phyloP scores from a whole-genome alignment of 2,888 invertebrate genomes.

The Pardosa pseudoannulata region DNA sequence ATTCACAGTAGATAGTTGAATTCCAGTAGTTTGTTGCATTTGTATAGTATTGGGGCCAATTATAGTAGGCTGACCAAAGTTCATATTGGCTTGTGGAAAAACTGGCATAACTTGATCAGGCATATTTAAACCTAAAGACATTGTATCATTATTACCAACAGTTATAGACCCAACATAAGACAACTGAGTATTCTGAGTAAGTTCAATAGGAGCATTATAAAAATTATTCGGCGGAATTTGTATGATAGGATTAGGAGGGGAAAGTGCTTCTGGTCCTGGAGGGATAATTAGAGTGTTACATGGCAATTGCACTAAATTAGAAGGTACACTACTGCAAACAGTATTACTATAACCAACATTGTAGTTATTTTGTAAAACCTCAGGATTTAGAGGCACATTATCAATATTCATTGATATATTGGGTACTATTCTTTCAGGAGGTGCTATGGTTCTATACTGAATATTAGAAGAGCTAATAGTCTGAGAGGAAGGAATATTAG shows the following conservation, averaged over 20 bases:
- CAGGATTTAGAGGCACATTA: conserved; percentile 29
- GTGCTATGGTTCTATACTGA: conserved; percentile 9
- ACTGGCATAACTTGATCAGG: conserved; percentile 57
- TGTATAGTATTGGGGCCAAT: conserved; percentile 49
- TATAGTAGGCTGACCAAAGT: conserved; percentile 37
- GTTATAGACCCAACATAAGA: conserved; percentile 71
- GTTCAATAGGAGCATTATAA: conserved; percentile 25
- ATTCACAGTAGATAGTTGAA: conserved; percentile 56
- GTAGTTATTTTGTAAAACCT: conserved; percentile 25
- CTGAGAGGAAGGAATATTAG: not conserved
- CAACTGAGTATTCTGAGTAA: conserved; percentile 44
- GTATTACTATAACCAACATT: conserved; percentile 40
- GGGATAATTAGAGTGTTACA: conserved; percentile 59
- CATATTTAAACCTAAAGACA: conserved; percentile 63
- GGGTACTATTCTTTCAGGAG: conserved; percentile 6
- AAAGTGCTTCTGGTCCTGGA: conserved; percentile 26
- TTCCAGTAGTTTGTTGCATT: conserved; percentile 52
- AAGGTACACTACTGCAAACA: conserved; percentile 29
- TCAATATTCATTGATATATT: conserved; percentile 35
- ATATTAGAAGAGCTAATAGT: not conserved
- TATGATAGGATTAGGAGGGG: conserved; percentile 21
- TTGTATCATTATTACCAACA: conserved; percentile 66
- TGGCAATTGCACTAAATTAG: conserved; percentile 41
- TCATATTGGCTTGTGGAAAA: conserved; percentile 49
- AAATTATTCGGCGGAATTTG: conserved; percentile 45